These are phyloP conservation scores for Carcina quercana DNA, from an alignment of 2,888 invertebrate species.

Conservation along the genomic window DNA sequence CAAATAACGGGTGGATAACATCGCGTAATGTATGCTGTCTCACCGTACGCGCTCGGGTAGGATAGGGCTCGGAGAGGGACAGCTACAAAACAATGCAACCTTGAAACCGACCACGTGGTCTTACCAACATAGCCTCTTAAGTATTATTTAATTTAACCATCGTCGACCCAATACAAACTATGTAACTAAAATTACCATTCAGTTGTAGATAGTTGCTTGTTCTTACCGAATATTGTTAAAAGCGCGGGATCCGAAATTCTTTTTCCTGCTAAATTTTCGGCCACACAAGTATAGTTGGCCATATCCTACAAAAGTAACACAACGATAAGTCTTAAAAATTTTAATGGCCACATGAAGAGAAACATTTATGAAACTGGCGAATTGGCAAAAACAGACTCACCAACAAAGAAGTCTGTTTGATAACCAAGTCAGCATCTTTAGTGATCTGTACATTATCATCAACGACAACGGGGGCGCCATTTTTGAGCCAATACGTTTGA, in stretches of 20 bases:
- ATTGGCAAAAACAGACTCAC: conserved; percentile 46
- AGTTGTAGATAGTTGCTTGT: not conserved
- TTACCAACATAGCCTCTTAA: too few species aligned
- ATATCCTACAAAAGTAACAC: conserved; percentile 87
- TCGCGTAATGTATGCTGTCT: too few species aligned
- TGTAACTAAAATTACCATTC: not conserved
- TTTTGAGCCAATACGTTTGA: conserved; percentile 89
- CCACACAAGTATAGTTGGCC: conserved; percentile 97
- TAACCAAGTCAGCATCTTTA: conserved; percentile 87
- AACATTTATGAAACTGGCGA: conserved; percentile 3
- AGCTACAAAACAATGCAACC: too few species aligned
- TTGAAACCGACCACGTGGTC: too few species aligned
- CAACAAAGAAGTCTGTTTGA: conserved; percentile 88
- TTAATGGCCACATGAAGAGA: too few species aligned
- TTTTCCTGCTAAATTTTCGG: conserved; percentile 93
- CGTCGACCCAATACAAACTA: too few species aligned
- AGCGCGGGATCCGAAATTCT: conserved; percentile 89
- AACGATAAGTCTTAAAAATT: too few species aligned
- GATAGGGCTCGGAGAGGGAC: too few species aligned
- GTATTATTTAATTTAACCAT: too few species aligned
- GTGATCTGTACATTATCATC: conserved; percentile 83
- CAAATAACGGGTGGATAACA: too few species aligned
- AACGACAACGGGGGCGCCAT: conserved; percentile 79
- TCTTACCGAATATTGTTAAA: conserved; percentile 93
- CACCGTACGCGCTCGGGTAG: too few species aligned